Conservation (phyloP, 1,140 invertebrate species). For the Drosophila azteca region DNA sequence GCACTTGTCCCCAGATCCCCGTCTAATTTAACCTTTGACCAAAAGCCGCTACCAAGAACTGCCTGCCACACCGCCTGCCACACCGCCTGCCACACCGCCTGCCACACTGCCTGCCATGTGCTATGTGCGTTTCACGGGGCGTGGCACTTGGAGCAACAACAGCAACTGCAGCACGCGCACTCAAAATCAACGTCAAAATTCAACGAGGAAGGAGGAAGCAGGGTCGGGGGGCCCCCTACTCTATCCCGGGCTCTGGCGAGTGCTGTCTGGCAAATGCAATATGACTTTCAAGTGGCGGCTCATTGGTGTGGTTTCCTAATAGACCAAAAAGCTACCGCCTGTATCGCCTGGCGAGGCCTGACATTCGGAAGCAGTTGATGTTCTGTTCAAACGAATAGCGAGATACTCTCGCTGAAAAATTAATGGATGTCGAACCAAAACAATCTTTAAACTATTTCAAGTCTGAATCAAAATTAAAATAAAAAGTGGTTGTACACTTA, state of each 20-base stretch:
- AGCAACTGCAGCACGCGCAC: too few relatives aligned
- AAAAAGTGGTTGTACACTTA: too few relatives aligned
- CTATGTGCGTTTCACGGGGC: slow-evolving; percentile 53
- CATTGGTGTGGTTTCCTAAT: slow-evolving; percentile 62
- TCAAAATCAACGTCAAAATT: slow-evolving; percentile 51
- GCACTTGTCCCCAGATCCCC: slow-evolving; percentile 74
- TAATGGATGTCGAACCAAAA: too few relatives aligned
- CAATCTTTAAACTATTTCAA: too few relatives aligned
- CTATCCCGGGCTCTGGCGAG: slow-evolving; percentile 32
- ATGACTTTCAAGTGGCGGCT: slow-evolving; percentile 71
- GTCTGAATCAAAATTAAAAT: too few relatives aligned
- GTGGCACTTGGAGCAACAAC: slow-evolving; percentile 36
- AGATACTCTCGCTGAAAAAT: slow-evolving; percentile 3
- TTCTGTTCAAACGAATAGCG: not conserved
- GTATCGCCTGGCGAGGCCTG: slow-evolving; percentile 16
- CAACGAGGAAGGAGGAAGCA: not conserved
- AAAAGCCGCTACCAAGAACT: slow-evolving; percentile 72
- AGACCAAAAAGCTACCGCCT: slow-evolving; percentile 74
- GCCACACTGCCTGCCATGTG: not conserved
- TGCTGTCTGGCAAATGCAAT: slow-evolving; percentile 64
- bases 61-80: slow-evolving; percentile 2
- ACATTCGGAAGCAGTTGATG: slow-evolving; percentile 44
- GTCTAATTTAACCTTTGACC: slow-evolving; percentile 79
- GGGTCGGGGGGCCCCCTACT: slow-evolving; percentile 21
- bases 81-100: slow-evolving; percentile 29